phyloP scores from a whole-genome alignment of 2,113 vertebrate species.

The Anolis carolinensis region DNA sequence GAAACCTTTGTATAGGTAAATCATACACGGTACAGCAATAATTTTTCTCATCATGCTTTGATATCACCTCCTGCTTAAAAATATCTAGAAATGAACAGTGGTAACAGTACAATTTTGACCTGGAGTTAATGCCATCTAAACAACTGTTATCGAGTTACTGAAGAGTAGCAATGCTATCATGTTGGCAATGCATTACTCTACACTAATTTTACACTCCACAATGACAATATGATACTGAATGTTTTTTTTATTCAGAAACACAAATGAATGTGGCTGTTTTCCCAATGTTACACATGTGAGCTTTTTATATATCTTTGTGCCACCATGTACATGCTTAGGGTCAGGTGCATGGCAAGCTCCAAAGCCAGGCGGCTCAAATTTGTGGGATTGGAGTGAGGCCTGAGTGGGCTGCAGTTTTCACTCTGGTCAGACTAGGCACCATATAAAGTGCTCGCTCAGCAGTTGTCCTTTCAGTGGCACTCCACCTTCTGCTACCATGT shows the following conservation, averaged over 20 bases:
- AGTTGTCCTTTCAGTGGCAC: too few relatives aligned
- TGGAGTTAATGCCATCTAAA: background rate
- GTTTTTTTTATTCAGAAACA: background rate
- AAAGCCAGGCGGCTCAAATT: too few relatives aligned
- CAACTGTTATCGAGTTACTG: background rate
- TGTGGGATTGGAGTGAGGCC: too few relatives aligned
- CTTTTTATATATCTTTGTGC: background rate
- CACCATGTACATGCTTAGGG: too few relatives aligned
- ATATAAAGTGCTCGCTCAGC: too few relatives aligned
- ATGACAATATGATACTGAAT: background rate
- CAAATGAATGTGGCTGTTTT: background rate
- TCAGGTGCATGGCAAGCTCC: too few relatives aligned
- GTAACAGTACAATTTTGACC: background rate
- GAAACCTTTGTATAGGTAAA: conserved; percentile 30
- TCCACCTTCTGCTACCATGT: too few relatives aligned
- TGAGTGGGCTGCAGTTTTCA: too few relatives aligned
- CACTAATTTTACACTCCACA: background rate
- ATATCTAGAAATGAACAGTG: conserved; percentile 25
- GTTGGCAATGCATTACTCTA: background rate
- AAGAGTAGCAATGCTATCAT: background rate
- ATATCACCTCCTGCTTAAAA: background rate
- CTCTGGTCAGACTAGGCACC: too few relatives aligned
- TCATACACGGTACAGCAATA: conserved; percentile 10
- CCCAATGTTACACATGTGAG: background rate
- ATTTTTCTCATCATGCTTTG: conserved; percentile 20